These are phyloP conservation scores for Bilobella aurantiaca DNA, from an alignment of 1,140 invertebrate species.

Conservation along the genomic window DNA sequence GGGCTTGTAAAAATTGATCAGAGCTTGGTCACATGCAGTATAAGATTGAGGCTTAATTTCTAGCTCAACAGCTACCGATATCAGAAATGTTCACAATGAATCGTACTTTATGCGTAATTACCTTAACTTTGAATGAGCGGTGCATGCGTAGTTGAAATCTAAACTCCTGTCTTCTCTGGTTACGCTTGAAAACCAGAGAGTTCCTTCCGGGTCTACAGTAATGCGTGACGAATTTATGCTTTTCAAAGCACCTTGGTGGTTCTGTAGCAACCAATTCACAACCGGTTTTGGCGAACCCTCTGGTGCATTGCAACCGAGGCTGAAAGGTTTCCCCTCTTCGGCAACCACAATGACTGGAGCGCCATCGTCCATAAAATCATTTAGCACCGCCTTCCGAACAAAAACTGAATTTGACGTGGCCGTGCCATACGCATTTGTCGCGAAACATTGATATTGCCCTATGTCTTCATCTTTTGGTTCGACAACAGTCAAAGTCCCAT, in stretches of 20 bases:
- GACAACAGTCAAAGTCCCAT: slow-evolving; percentile 82
- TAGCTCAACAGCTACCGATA: not conserved
- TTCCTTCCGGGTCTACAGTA: slow-evolving; percentile 86
- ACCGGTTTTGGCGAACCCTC: slow-evolving; percentile 88
- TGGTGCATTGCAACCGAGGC: slow-evolving; percentile 75
- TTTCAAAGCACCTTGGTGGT: slow-evolving; percentile 62
- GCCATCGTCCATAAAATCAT: slow-evolving; percentile 72
- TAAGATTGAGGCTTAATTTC: not conserved
- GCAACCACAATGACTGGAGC: slow-evolving; percentile 50
- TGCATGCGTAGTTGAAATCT: slow-evolving; percentile 77
- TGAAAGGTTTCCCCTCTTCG: slow-evolving; percentile 75
- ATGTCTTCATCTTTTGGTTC: slow-evolving; percentile 64
- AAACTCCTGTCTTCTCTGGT: slow-evolving; percentile 65
- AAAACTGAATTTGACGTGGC: slow-evolving; percentile 90
- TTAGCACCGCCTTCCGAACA: slow-evolving; percentile 84
- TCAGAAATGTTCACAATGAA: not conserved
- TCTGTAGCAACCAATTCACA: slow-evolving; percentile 81
- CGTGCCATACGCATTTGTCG: slow-evolving; percentile 70
- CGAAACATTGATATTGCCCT: slow-evolving; percentile 93
- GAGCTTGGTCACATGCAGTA: too few relatives aligned
- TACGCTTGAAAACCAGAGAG: slow-evolving; percentile 87
- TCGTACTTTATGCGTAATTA: too few relatives aligned
- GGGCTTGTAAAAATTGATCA: too few relatives aligned
- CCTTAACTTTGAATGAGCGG: slow-evolving; percentile 41
- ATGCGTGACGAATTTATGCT: slow-evolving; percentile 86